phyloP scores from a whole-genome alignment of 2,797 vertebrate genomes.

The Pygocentrus nattereri region DNA sequence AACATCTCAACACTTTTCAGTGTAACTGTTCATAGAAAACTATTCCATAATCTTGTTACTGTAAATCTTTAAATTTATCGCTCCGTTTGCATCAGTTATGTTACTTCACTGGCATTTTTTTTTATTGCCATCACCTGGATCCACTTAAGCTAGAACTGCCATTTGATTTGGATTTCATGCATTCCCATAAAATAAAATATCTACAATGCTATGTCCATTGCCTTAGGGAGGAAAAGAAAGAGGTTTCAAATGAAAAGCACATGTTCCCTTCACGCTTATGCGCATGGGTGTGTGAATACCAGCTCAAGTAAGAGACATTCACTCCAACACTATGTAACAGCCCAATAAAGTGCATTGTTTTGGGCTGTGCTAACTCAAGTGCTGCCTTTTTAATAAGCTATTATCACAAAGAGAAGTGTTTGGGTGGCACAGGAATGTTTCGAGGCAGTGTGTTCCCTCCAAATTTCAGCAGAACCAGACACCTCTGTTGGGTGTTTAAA shows the following conservation, averaged over 20 bases:
- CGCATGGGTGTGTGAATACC: constrained; percentile 52
- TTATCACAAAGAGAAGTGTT: constrained; percentile 23
- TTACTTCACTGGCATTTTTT: constrained; percentile 41
- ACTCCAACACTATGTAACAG: constrained; percentile 41
- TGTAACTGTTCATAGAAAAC: too few species aligned
- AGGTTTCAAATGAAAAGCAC: constrained; percentile 72
- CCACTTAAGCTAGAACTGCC: constrained; percentile 59
- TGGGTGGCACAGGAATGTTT: constrained; percentile 28
- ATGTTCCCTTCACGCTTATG: constrained; percentile 64
- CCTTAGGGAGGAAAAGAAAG: constrained; percentile 60
- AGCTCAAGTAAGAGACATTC: constrained; percentile 39
- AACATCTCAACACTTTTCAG: too few species aligned
- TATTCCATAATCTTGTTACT: too few species aligned
- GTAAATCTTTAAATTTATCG: not conserved
- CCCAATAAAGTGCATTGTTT: constrained; percentile 51
- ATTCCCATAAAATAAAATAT: constrained; percentile 75
- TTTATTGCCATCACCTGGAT: constrained; percentile 69
- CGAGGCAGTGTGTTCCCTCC: not conserved
- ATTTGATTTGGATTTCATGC: constrained; percentile 71
- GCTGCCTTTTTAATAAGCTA: constrained; percentile 44
- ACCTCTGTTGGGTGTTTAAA: not conserved
- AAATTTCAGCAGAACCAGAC: not conserved
- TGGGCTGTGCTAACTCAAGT: constrained; percentile 39
- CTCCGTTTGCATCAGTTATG: constrained; percentile 7
- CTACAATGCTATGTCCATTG: constrained; percentile 64